These are phyloP conservation scores for Nothoprocta pentlandii DNA, from an alignment of 2,113 vertebrate species.

Conservation along the genomic window DNA sequence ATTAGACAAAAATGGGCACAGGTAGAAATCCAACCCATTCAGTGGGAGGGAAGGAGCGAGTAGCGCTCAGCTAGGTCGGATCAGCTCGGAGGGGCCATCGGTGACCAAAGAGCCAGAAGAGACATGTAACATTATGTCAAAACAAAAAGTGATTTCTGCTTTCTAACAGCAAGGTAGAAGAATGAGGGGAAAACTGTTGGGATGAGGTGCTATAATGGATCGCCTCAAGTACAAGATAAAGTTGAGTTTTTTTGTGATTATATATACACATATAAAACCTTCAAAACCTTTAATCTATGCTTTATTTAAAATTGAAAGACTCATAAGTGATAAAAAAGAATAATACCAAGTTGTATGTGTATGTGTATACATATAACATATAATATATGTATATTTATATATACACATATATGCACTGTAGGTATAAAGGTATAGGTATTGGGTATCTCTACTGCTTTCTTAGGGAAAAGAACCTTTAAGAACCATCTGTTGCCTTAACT, in stretches of 20 bases:
- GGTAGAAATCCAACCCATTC: background rate
- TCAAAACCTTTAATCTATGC: background rate
- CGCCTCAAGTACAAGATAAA: background rate
- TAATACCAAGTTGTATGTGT: background rate
- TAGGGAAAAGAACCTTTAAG: background rate
- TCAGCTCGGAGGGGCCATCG: background rate
- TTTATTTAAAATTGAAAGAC: background rate
- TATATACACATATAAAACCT: background rate
- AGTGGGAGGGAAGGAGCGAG: too few relatives aligned
- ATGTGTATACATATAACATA: too few relatives aligned
- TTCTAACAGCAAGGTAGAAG: background rate
- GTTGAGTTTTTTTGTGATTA: background rate
- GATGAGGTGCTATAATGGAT: background rate
- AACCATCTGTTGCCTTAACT: slow-evolving; percentile 36
- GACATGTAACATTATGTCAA: background rate
- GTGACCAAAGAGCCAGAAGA: background rate
- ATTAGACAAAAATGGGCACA: background rate
- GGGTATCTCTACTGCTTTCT: background rate
- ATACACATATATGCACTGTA: background rate
- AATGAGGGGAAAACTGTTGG: background rate
- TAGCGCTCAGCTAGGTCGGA: background rate
- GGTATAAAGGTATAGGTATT: background rate
- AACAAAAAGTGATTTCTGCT: background rate
- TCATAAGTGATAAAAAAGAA: background rate
- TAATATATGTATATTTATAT: too few relatives aligned